These are phyloP conservation scores for Ictalurus furcatus DNA, from an alignment of 2,113 vertebrate species.

Conservation along the genomic window DNA sequence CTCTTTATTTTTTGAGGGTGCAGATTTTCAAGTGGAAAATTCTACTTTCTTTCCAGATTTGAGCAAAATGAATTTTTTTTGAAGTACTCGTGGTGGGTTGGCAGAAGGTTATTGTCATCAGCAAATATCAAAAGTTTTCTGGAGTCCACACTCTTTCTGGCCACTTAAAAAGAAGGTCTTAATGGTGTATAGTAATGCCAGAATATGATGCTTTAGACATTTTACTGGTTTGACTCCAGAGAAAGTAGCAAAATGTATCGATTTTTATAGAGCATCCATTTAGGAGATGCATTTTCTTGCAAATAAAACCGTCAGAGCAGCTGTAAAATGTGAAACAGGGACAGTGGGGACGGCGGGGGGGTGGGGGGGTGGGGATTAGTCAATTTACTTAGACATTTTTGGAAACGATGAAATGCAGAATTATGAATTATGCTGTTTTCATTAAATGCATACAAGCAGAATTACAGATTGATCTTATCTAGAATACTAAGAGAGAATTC, in stretches of 20 bases:
- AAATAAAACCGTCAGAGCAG: conserved; percentile 21
- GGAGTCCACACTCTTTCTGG: not conserved
- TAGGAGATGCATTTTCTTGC: conserved; percentile 5
- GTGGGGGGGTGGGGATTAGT: not conserved
- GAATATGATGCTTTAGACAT: not conserved
- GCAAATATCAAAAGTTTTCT: not conserved
- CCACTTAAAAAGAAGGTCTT: not conserved
- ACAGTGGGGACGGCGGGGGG: not conserved
- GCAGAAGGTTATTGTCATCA: not conserved
- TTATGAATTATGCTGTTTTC: conserved; percentile 5
- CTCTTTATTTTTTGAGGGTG: too few relatives aligned
- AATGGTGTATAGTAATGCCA: not conserved
- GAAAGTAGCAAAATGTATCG: conserved; percentile 12
- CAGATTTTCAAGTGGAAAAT: not conserved
- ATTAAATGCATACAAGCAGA: not conserved
- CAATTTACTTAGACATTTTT: not conserved
- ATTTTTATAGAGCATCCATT: conserved; percentile 11
- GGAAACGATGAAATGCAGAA: not conserved
- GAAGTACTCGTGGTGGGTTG: not conserved
- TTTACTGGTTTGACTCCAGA: not conserved
- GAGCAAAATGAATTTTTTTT: not conserved
- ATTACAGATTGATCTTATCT: not conserved
- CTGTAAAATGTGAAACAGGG: not conserved
- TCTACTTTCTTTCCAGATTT: not conserved
- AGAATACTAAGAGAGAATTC: not conserved